Base-by-base conservation (phyloP, 2,113 vertebrate species). In the Ailurus styani region DNA sequence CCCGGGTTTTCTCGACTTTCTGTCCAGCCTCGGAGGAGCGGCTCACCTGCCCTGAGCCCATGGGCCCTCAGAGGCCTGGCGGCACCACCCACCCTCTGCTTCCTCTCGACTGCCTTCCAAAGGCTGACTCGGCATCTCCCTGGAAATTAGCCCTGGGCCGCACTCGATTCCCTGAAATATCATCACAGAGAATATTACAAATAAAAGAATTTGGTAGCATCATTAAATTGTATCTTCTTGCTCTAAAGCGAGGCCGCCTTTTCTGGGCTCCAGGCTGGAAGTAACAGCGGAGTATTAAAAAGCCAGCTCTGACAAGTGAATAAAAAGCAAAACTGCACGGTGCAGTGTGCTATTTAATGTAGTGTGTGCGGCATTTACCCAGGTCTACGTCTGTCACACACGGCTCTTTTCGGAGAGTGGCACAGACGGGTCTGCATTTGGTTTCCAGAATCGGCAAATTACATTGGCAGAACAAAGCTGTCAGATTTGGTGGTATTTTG, bases 381-480 rank as follows among this genome's bases (percentile, higher is more conserved):
- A 93, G 98, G 95, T 95, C 98, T 97, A 85, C 96, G 98, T 98
- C 98, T 98, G 98, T 98, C 98, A 98, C 90, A 91, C 84, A 95
- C 87, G 72, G 83, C 96, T 96, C 97, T 98, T 95, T 98, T 98
- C 96, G 95, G 97, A 98, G 98, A 98, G 97, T 97, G 97, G 97
- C 98, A 97, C 97, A 98, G 98, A 84, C 95, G 97, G 98, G 96
- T 98, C 98, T 96, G 97, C 97, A 3, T 98, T 98, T 98, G 95
- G 97, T 98, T 98, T 98, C 98, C 92, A 97, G 98, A 98, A 98
- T 98, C 98, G 98, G 98, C 98, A 98, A 98, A 98, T 98, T 97
- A 97, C 97, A 95, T 96, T 97, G 98, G 98, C 98, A 98, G 98
- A 98, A 98, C 98, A 98, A 98, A 98, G 98, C 98, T 98, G 98